phyloP scores from a whole-genome alignment of 2,113 vertebrate species.

The Peromyscus californicus region DNA sequence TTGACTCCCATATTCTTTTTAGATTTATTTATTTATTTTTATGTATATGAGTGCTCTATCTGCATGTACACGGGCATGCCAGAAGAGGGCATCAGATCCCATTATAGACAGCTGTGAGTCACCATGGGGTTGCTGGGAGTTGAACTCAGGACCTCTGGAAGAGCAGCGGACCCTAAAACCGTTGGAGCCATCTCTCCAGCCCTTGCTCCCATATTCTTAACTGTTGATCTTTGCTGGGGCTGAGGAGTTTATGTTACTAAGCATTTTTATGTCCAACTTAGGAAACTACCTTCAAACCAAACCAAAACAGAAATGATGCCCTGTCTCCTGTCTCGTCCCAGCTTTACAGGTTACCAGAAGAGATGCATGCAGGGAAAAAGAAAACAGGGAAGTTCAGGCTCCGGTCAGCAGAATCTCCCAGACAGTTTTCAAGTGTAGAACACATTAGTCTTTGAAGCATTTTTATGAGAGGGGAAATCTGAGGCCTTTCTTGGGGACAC shows the following conservation, averaged over 20 bases:
- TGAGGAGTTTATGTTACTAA: neutral
- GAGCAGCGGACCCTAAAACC: neutral
- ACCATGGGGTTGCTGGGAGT: neutral
- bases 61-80: neutral
- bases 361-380: fast-evolving
- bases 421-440: neutral
- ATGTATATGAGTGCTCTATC: neutral
- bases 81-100: neutral
- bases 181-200: neutral
- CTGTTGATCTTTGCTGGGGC: neutral
- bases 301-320: neutral
- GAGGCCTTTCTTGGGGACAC: neutral
- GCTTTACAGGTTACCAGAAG: neutral
- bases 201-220: neutral
- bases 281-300: slow-evolving; percentile 42
- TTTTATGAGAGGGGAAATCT: neutral
- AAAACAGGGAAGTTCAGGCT: neutral
- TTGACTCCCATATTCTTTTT: neutral
- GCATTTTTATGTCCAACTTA: neutral
- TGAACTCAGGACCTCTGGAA: neutral
- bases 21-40: neutral
- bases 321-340: neutral
- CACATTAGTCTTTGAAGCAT: neutral
- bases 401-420: slow-evolving; percentile 39
- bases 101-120: neutral